phyloP scores from a whole-genome alignment of 1,140 invertebrate genomes.

The Cherax destructor region DNA sequence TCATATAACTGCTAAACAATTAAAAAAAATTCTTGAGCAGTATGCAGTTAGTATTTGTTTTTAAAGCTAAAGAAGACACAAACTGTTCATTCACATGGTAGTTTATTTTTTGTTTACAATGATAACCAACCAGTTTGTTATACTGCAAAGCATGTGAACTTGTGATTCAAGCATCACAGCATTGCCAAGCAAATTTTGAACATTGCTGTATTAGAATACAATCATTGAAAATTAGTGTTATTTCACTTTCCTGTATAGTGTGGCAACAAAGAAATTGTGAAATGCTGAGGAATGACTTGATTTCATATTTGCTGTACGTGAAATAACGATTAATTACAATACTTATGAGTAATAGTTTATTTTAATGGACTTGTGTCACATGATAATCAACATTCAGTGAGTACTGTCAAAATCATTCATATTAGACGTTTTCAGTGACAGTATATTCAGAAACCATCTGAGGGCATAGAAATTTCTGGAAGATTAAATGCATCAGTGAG shows the following conservation, averaged over 20 bases:
- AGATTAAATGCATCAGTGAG: background rate
- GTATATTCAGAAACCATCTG: background rate
- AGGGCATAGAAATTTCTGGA: background rate
- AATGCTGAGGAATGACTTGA: background rate
- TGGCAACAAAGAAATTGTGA: background rate
- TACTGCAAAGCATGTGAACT: background rate
- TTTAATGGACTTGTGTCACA: background rate
- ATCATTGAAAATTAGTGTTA: background rate
- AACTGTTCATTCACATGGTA: background rate
- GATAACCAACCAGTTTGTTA: background rate
- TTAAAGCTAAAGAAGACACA: background rate
- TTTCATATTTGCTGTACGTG: background rate
- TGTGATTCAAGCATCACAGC: background rate
- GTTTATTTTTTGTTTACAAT: background rate
- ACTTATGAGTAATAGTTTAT: background rate
- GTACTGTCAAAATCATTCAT: background rate
- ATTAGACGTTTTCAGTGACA: background rate
- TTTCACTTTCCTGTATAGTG: background rate
- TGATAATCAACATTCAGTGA: background rate
- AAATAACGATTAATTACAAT: background rate
- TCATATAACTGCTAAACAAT: no score
- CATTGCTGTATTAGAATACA: background rate
- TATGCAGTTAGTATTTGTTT: background rate
- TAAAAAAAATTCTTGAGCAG: background rate
- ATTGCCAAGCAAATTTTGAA: background rate